A percentile compares a stretch with the other conserved stretches of the same genome.
Conservation (phyloP, 2,797 vertebrate species). For the Acipenser transmontanus region DNA sequence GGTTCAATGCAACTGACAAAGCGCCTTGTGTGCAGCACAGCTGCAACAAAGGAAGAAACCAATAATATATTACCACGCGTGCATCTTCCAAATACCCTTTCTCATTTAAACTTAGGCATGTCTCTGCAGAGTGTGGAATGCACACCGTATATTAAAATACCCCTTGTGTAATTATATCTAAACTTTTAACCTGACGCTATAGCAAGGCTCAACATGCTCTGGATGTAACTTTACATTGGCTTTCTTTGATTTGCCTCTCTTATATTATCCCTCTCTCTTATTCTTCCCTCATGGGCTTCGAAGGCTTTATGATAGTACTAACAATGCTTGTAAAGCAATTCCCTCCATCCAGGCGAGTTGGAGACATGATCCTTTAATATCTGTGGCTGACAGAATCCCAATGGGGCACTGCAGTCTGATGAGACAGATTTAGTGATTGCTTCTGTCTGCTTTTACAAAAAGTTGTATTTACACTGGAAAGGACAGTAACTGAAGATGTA, state of each 20-base stretch:
- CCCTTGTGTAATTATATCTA: neutral
- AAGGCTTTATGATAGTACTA: too few species aligned
- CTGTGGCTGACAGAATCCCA: too few species aligned
- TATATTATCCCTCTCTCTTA: too few species aligned
- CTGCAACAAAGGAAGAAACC: constrained; percentile 1
- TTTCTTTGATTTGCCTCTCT: neutral
- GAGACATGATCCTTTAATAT: too few species aligned
- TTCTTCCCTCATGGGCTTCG: too few species aligned
- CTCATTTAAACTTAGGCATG: neutral
- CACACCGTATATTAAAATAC: neutral
- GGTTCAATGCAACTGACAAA: constrained; percentile 19
- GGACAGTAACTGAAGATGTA: too few species aligned
- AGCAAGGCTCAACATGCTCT: constrained; percentile 1
- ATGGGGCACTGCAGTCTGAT: too few species aligned
- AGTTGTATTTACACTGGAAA: too few species aligned
- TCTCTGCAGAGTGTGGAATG: neutral
- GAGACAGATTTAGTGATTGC: too few species aligned
- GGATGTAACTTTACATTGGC: neutral
- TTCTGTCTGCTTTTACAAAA: too few species aligned
- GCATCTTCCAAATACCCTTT: neutral
- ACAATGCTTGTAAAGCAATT: too few species aligned
- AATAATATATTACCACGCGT: constrained; percentile 1
- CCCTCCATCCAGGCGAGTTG: too few species aligned
- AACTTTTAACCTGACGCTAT: neutral
- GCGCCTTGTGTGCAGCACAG: neutral